Evolutionary conservation across 2,113 vertebrate species (phyloP), one percentile per base, ranked within the genome.

Genomic region (Microcebus tavaratra): DNA sequence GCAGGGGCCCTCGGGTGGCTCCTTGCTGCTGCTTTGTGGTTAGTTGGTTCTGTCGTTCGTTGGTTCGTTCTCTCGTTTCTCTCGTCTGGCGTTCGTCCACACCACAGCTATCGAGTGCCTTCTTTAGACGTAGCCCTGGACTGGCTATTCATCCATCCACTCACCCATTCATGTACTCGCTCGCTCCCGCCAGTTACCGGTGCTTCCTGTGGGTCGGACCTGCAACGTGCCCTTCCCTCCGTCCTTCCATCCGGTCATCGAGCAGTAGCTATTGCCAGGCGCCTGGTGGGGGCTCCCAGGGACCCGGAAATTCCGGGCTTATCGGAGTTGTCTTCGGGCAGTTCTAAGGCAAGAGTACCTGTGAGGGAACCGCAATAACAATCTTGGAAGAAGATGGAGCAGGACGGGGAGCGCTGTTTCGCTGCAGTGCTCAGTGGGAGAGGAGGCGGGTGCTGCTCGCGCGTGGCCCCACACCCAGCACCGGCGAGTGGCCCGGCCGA

Each of bases 371-470:
- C 36, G 53, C 29, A 0, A 1, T 13, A 6, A 5, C 27, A 6
- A 27, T 34, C 36, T 42, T n/a, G 57, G 87, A 3, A 63, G 81
- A n/a, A 4, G 75, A 11, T 21, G 70, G 57, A 48, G 39, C 8
- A 3, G 57, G 17, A 18, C 45, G 13, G 45, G 5, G 36, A 21
- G 50, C 1, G 0, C 45, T 36, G 14, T 18, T 25, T 8, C 3
- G 45, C 31, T 2, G 2, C 0, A 6, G 48, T 15, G 25, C 12
- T 2, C 57, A 0, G 12, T 7, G 27, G 55, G 8, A 50, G 34
- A 6, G 23, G 15, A 3, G 29, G 57, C 2, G 9, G 0, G 1
- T 2, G 3, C 0, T 14, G 34, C 34, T 8, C 2, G 0, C 0
- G 23, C 8, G 1, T 3, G n/a, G 65, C n/a, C 83, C 65, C 39